These are phyloP conservation scores for Rotaria macrura DNA, from an alignment of 2,888 invertebrate genomes.

Conservation along the genomic window DNA sequence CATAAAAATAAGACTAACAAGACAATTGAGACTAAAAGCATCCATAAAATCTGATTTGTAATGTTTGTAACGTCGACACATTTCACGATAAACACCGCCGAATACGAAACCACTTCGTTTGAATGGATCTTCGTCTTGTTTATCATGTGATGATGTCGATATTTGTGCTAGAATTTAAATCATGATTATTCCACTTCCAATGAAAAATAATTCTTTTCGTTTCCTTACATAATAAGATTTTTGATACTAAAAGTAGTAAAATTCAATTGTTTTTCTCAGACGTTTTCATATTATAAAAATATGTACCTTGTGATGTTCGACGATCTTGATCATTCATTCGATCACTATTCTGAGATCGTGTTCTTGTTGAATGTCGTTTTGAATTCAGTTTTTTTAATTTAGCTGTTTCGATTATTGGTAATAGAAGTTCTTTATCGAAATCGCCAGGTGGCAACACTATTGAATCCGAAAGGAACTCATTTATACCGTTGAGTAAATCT, in stretches of 20 bases:
- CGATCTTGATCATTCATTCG: not conserved
- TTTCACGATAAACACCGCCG: slow-evolving; percentile 25
- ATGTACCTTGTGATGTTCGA: not conserved
- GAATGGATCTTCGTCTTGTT: slow-evolving; percentile 27
- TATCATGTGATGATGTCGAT: not conserved
- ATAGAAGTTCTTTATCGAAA: slow-evolving; percentile 27
- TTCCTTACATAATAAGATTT: not conserved
- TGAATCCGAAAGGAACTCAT: slow-evolving; percentile 18
- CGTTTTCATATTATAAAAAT: too few species aligned
- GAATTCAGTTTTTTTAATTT: slow-evolving; percentile 26
- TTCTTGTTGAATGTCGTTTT: not conserved
- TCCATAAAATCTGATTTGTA: slow-evolving; percentile 31
- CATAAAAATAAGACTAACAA: slow-evolving; percentile 29
- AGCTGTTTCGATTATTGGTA: slow-evolving; percentile 28
- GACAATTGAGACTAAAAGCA: slow-evolving; percentile 28
- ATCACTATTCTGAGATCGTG: not conserved
- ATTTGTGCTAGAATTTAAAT: not conserved
- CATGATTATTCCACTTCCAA: too few species aligned
- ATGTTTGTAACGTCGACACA: slow-evolving; percentile 26
- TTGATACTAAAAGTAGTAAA: not conserved
- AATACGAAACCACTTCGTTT: slow-evolving; percentile 24
- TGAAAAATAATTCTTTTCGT: not conserved
- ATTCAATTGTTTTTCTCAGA: too few species aligned
- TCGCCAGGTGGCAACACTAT: slow-evolving; percentile 28
- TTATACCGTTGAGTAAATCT: slow-evolving; percentile 29